Percentiles rank a stretch among this genome's conserved stretches.
Conservation (phyloP, 1,140 invertebrate species). For the Schlechtendalia chinensis region DNA sequence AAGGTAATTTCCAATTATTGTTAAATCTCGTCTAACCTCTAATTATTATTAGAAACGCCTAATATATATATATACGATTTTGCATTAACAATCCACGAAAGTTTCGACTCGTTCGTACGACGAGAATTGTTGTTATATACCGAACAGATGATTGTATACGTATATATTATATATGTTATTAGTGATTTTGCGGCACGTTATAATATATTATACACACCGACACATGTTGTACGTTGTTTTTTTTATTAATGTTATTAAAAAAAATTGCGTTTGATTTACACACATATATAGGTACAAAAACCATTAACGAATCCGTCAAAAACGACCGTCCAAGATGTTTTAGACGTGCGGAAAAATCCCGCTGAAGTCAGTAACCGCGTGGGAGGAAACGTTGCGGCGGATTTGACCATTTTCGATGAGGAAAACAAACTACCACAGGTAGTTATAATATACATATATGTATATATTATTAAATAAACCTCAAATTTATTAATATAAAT, state of each 20-base stretch:
- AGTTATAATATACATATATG: not conserved
- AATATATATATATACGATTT: too few relatives aligned
- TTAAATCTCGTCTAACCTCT: too few relatives aligned
- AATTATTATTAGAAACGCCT: slow-evolving; percentile 3
- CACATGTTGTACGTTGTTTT: too few relatives aligned
- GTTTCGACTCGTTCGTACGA: not conserved
- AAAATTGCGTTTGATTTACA: too few relatives aligned
- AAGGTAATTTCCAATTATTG: slow-evolving; percentile 31
- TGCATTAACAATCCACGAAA: not conserved
- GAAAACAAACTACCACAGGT: slow-evolving; percentile 42
- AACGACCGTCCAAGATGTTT: slow-evolving; percentile 22
- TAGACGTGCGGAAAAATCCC: slow-evolving; percentile 35
- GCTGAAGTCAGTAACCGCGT: not conserved
- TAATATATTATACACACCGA: too few relatives aligned
- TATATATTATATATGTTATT: too few relatives aligned
- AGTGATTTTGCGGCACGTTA: too few relatives aligned
- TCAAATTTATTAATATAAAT: too few relatives aligned
- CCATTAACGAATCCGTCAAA: slow-evolving; percentile 8
- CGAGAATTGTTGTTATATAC: too few relatives aligned
- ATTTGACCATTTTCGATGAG: not conserved
- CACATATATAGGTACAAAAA: not conserved
- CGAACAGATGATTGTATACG: too few relatives aligned
- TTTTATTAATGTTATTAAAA: too few relatives aligned
- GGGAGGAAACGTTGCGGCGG: not conserved
- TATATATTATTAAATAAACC: too few relatives aligned